These are phyloP conservation scores for Montifringilla adamsi DNA, from an alignment of 2,113 vertebrate species.

Conservation along the genomic window DNA sequence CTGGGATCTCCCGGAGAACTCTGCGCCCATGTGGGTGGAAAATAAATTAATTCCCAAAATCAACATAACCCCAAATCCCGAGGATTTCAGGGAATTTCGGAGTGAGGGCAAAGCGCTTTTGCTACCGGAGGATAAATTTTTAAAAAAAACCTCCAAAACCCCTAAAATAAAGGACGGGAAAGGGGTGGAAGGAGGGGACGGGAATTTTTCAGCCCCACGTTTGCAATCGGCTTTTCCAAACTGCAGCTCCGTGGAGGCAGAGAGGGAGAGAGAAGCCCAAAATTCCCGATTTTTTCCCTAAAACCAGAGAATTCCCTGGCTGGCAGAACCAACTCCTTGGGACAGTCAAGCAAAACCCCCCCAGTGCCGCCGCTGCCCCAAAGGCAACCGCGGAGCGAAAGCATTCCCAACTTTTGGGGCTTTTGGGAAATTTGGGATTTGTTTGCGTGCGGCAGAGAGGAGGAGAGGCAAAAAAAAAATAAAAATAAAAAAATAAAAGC, in stretches of 20 bases:
- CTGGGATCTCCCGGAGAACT: neutral
- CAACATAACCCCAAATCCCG: neutral
- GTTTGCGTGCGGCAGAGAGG: neutral
- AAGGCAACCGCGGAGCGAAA: neutral
- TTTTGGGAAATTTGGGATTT: neutral
- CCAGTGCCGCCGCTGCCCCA: neutral
- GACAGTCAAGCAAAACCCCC: neutral
- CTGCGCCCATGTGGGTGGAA: neutral
- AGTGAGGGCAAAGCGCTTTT: neutral
- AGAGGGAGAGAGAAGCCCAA: neutral
- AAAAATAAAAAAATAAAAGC: rapidly evolving
- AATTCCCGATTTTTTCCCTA: neutral
- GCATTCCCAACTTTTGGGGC: neutral
- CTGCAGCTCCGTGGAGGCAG: neutral
- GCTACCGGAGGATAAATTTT: neutral
- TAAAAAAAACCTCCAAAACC: neutral
- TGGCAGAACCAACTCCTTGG: neutral
- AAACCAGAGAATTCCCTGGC: neutral
- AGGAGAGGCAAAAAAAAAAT: neutral
- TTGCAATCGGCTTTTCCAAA: constrained; percentile 1
- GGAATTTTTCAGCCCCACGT: neutral
- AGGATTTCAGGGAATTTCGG: neutral
- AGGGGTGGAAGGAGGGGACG: neutral
- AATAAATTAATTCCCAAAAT: neutral
- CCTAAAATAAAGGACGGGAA: neutral